These are phyloP conservation scores for Pocillopora verrucosa DNA, from an alignment of 64 coral and sea anemone species.

Conservation along the genomic window DNA sequence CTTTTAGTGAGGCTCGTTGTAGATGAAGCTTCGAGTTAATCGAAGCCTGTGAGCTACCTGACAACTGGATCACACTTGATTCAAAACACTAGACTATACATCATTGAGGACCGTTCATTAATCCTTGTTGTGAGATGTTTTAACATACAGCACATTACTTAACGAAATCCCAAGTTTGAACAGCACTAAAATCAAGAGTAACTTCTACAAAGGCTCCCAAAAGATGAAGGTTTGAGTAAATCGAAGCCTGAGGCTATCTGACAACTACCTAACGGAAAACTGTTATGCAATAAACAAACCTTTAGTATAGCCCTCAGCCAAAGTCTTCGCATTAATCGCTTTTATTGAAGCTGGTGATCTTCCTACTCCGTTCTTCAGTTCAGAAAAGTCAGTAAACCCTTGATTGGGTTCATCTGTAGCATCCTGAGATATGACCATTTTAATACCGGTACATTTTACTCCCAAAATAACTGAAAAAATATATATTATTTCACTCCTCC, in stretches of 20 bases:
- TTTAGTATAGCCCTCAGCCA: conserved; percentile 19
- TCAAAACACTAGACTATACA: no score
- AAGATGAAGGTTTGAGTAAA: neutral
- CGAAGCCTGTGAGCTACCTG: no score
- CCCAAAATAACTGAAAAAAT: neutral
- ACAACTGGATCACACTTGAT: no score
- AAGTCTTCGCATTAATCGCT: neutral
- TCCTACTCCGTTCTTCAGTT: neutral
- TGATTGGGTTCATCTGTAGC: neutral
- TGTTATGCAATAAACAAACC: conserved; percentile 5
- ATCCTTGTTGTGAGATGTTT: no score
- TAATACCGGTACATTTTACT: neutral
- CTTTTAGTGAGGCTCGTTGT: no score
- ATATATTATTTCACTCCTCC: neutral
- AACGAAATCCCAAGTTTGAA: no score
- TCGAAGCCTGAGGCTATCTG: no score
- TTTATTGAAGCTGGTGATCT: neutral
- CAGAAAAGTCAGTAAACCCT: neutral
- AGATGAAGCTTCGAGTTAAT: no score
- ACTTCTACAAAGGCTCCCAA: neutral
- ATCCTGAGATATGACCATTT: neutral
- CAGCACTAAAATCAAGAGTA: no score
- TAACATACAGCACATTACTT: no score
- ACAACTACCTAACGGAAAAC: no score
- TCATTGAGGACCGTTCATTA: no score